Conservation (phyloP, 2,888 invertebrate species). For the Eretmocerus hayati region DNA sequence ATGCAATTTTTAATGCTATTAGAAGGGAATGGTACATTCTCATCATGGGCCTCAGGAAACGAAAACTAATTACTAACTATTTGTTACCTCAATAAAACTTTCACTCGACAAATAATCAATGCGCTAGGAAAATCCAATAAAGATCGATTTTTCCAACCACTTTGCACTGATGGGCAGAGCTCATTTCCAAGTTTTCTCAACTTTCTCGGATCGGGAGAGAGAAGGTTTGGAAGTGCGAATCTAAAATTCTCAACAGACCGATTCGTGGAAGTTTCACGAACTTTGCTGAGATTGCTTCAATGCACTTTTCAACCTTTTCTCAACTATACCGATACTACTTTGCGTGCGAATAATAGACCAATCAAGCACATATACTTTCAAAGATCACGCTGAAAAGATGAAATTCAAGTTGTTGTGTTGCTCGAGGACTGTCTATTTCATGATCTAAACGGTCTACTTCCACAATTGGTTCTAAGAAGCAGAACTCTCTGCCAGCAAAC, state of each 20-base stretch:
- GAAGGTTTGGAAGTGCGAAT: slow-evolving; percentile 9
- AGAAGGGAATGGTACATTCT: no score
- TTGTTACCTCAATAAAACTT: no score
- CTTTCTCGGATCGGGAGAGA: background rate
- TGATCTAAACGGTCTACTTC: no score
- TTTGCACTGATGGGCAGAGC: slow-evolving; percentile 5
- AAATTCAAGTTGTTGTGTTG: slow-evolving; percentile 8
- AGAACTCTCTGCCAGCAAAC: background rate
- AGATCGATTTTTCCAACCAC: no score
- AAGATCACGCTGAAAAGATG: background rate
- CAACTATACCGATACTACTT: slow-evolving; percentile 12
- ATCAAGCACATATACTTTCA: background rate
- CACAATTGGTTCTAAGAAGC: background rate
- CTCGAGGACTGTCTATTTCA: no score
- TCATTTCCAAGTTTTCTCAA: slow-evolving; percentile 14
- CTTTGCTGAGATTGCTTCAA: slow-evolving; percentile 4
- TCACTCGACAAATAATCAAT: no score
- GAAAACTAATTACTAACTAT: no score
- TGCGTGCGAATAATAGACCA: slow-evolving; percentile 8
- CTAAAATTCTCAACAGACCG: slow-evolving; percentile 9
- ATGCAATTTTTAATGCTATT: no score
- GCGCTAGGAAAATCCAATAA: no score
- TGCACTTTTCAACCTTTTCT: slow-evolving; percentile 9
- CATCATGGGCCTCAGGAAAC: no score
- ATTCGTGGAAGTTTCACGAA: slow-evolving; percentile 8